Base-by-base conservation (phyloP, 2,888 invertebrate genomes). In the Hypselothyrea guttata region DNA sequence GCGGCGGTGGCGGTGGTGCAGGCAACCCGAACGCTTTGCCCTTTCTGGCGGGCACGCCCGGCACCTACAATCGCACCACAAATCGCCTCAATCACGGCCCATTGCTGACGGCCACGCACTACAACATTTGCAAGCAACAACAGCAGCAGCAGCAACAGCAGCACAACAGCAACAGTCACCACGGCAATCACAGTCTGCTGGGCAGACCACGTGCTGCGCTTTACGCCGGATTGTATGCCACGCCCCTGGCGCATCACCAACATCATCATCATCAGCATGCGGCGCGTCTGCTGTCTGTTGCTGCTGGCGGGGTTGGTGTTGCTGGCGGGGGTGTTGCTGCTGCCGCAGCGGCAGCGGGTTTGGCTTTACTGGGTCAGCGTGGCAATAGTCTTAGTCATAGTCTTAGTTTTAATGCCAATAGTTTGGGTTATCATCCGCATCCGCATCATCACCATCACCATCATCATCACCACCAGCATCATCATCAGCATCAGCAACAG, bases 41-140 rank as follows among this genome's bases (percentile, higher is more conserved):
- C 11, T 84, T 84, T 30, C n/a, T 76, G 42, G 68, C 81, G 44
- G 77, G 82, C 57, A 79, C 79, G 35, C 69, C 75, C 48, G 79
- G 83, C 63, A 74, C 81, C 61, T 84, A 81, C 62, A 77, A 83
- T 65, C 85, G 88, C 35, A 75, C 84, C 45, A 75, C 84, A 31
- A 86, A 82, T 60, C 87, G 87, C 35, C 71, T 86, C 22, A 87
- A 87, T 63, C 86, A 79, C 46, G 84, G 87, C 4, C 87, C 87
- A 1, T 53, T 87, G 44, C 75, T 87, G 54, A 77, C 87, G 16
- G 82, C 86, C 22, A 78, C 87, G 2, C 87, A 87, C 18, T 87
- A 81, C 54, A 86, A 85, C 34, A 87, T 84, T 37, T 87, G 84
- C 73, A 87, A 86, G 65, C 73, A 76, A 51, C 66, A 82, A 13